Evolutionary conservation across 1,140 invertebrate genomes (phyloP), one percentile per base, ranked within the genome.

Genomic region (Sipha flava): DNA sequence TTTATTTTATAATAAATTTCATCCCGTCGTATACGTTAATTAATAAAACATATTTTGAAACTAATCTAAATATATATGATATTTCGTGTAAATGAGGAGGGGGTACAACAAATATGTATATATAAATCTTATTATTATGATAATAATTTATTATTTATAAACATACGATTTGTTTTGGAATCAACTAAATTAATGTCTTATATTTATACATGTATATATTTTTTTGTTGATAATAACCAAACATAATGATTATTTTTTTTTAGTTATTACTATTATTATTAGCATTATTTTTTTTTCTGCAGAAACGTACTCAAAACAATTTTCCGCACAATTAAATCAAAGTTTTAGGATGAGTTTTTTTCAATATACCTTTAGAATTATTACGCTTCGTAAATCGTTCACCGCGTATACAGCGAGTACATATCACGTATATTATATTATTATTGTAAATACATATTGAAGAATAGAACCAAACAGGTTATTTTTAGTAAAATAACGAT

Each of bases 351-450:
- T 21, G 12, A 23, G 62, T 47, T 77, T 40, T 77, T 52, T 40
- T 59, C 6, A 29, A 34, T 57, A 77, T 77, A 77, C 34, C 16
- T 77, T 77, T 77, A 77, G 73, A 77, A 77, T 77, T 59, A 40
- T 77, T 77, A 77, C 73, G 73, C 73, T 59, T 77, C 73, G 49
- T 77, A 43, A 77, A 77, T 54, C 49, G 47, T 57, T 57, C 34
- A 40, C 73, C 23, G 21, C 34, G 37, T 47, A 47, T 4, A 43
- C 49, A 59, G 73, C 21, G 73, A 77, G 73, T 77, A 70, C 23
- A 47, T 23, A 57, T 57, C 72, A 29, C 52, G 23, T 57, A 40
- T 10, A 52, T 54, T 34, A 64, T 37, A 70, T 70, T 70, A 70
- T 26, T 66, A 66, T 70, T 29, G 14, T 70, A 47, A 9, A 47